Base-by-base conservation (phyloP, 2,797 vertebrate genomes). In the Pseudochromis fuscus region DNA sequence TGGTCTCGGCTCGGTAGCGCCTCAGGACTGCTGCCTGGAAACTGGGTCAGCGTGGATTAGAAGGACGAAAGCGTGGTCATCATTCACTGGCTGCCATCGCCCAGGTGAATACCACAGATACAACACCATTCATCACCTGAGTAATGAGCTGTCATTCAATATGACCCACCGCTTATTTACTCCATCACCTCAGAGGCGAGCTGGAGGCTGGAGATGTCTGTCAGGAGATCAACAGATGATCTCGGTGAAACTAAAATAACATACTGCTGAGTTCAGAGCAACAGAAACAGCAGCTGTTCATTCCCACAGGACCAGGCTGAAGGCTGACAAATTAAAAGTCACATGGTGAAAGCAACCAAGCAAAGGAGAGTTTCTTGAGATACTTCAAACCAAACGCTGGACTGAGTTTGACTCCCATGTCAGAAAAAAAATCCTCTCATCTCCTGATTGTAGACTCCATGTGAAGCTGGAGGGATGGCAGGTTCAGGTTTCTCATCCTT, bases 391-490 rank as follows among this genome's bases (percentile, higher is more conserved):
- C 9, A 19, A 65, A 46, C 7, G 16, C 19, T 21, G 40, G 15
- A 45, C 18, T 9, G 31, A 38, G 24, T 37, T 23, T 2, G 7
- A 31, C 44, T 78, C 64, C 44, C 70, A 38, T 65, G 23, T 31
- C 37, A 44, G 53, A 49, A 35, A 10, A n/a, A 46, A 16, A 25
- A 3, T 3, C 45, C 21, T 63, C 50, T 67, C 40, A 37, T 79
- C 74, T n/a, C 61, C 72, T 67, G 46, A 74, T 77, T 21, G 46
- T n/a, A 58, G 67, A 84, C 67, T 84, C 77, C 66, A 13, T 73
- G 46, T 76, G 75, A 68, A 71, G 69, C 42, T 0, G n/a, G 48
- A 33, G 61, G 2, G 11, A 58, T 0, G 51, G 31, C 61, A 8
- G 52, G 8, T 5, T 9, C 71, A 64, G 49, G 45, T 58, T 50